Percentiles rank a stretch among this genome's conserved stretches.
Evolutionary conservation across 2,888 invertebrate genomes (phyloP).

Genomic region (Drosophila mayaguana): DNA sequence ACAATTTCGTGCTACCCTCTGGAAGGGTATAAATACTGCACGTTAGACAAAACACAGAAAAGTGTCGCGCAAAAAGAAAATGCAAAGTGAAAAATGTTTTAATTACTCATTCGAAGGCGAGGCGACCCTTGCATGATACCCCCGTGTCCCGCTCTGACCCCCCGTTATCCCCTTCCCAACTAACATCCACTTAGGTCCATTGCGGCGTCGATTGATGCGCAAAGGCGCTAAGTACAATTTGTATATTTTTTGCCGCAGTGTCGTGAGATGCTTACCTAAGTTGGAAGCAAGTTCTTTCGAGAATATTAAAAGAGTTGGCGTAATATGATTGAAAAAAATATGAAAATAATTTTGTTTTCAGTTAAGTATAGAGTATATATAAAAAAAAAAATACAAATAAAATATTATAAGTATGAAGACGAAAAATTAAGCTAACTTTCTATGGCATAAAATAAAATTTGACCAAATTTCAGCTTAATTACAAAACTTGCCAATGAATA

Average conservation of each 20-base stretch:
- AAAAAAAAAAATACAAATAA: background rate
- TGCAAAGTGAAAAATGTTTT: constrained; percentile 80
- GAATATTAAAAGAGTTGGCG: background rate
- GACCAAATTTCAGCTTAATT: too few species aligned
- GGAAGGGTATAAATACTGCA: constrained; percentile 23
- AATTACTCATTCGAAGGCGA: constrained; percentile 80
- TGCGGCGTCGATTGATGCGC: constrained; percentile 38
- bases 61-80: constrained; percentile 50
- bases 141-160: background rate
- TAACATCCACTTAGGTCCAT: constrained; percentile 13
- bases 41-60: constrained; percentile 58
- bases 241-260: constrained; percentile 45
- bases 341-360: background rate
- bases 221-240: constrained; percentile 38
- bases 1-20: background rate
- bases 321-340: background rate
- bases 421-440: too few species aligned
- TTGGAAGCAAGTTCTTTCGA: background rate
- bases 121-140: constrained; percentile 8
- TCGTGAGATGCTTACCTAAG: constrained; percentile 10
- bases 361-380: too few species aligned
- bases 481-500: too few species aligned
- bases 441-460: too few species aligned
- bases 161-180: background rate
- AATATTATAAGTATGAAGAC: too few species aligned